Base-by-base conservation (phyloP, 2,888 invertebrate species). In the Polydrusus cervinus region DNA sequence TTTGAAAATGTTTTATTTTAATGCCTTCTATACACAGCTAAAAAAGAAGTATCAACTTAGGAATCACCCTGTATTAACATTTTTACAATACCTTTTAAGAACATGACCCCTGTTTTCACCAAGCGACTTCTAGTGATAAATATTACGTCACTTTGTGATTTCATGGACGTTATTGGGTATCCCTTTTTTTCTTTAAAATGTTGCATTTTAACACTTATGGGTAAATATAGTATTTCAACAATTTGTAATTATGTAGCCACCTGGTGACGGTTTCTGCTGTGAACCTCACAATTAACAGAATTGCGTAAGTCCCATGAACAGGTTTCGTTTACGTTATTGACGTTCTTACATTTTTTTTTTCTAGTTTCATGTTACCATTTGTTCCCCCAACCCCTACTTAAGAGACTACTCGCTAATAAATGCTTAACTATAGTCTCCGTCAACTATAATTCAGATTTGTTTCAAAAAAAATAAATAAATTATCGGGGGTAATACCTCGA, bases 191-290 rank as follows among this genome's bases (percentile, higher is more conserved):
- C 25, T 25, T 25, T 25, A 25, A 25, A 25, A 25, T 11, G 16
- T 13, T 49, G 49, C 49, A 6, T 49, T 49, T 9, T 49, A 49
- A 20, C 25, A 20, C 3, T 3, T 25, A 30, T 25, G 45, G 43
- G 45, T 30, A 55, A 60, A 11, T 38, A 14, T 11, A 34, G 13
- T 68, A 55, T 68, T 71, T 53, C 71, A 71, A 64, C 38, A 45
- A 53, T 69, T 76, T 83, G 76, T 84, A 80, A 87, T 89, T 89
- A 90, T 91, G 85, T 93, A 95, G 95, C 93, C 94, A 95, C 92
- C 94, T 95, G 91, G 94, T 93, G 93, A 95, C 94, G 89, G 93
- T 95, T 90, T 95, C 95, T 88, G 93, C 95, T 89, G 95, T 95
- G 91, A 95, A 95, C 92, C 93, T 95, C 90, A 93, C 94, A 90